Evolutionary conservation across 2,797 vertebrate genomes (phyloP), one percentile per base, ranked within the genome.

Genomic region (Xenopus petersii): DNA sequence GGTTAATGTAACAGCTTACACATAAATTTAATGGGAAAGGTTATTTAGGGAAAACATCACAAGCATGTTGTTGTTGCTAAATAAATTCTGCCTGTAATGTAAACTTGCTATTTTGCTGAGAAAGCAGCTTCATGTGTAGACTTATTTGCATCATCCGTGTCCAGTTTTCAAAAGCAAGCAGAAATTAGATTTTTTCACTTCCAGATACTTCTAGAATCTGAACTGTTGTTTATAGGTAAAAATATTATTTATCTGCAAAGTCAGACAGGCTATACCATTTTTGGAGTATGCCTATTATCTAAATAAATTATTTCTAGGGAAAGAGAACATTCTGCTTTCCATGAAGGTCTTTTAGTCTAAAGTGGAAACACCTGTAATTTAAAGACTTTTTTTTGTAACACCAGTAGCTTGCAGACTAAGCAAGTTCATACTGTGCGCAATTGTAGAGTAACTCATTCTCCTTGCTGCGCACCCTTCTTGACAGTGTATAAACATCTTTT

Each of bases 131-230:
- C 9, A 10, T 54, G 16, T 10, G 3, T 15, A 10, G 16, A 24
- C 49, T 33, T 67, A 67, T 67, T 54, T 67, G 49, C 65, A 58
- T 36, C 30, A 9, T 58, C 30, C 12, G 10, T 69, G 51, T 51
- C 30, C 9, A 13, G 16, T 64, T 17, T 64, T 46, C 36, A 16
- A 47, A 64, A 58, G 67, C 15, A 69, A 17, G 54, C 54, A 58
- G 54, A 69, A 42, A 58, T 58, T 69, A 42, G 5, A 58, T 17
- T 42, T 36, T 21, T 58, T 56, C 54, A 69, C 26, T 9, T 58
- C 16, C 65, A 67, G 11, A 67, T 24, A 67, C 12, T 48, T 55
- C 51, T 33, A 21, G 65, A 67, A 67, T 67, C 12, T 10, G 65
- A 30, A 36, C 15, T 47, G 26, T 51, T 56, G 65, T 51, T 12